phyloP scores from a whole-genome alignment of 2,797 vertebrate genomes.

The Rhynchonycteris naso region DNA sequence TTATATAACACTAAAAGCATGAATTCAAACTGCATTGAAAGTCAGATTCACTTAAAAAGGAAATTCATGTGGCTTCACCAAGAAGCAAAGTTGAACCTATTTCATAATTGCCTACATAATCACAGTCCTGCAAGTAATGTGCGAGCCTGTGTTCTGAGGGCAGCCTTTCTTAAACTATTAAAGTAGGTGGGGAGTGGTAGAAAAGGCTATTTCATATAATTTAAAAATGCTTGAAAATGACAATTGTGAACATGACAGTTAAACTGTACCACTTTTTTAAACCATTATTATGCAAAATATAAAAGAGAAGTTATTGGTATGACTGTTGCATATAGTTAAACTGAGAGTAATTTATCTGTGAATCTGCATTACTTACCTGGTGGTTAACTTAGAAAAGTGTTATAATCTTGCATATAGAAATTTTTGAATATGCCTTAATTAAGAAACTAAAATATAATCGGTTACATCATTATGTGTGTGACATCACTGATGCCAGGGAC shows the following conservation, averaged over 20 bases:
- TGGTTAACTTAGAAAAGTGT: conserved; percentile 78
- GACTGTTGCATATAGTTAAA: conserved; percentile 76
- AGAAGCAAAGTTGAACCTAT: conserved; percentile 85
- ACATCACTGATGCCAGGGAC: conserved; percentile 70
- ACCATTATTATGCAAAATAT: conserved; percentile 81
- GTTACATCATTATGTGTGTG: conserved; percentile 78
- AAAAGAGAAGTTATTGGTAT: conserved; percentile 77
- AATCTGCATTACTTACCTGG: conserved; percentile 80
- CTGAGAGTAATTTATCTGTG: conserved; percentile 78
- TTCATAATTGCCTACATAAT: conserved; percentile 84
- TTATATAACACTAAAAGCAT: conserved; percentile 88
- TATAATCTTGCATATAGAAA: conserved; percentile 81
- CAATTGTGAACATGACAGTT: conserved; percentile 79
- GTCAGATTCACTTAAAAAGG: conserved; percentile 85
- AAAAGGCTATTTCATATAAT: conserved; percentile 84
- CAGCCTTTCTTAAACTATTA: conserved; percentile 80
- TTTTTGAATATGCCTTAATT: conserved; percentile 90
- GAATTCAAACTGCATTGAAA: conserved; percentile 87
- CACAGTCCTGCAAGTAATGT: conserved; percentile 85
- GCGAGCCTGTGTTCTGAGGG: conserved; percentile 73
- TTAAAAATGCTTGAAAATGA: conserved; percentile 84
- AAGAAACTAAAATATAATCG: conserved; percentile 80
- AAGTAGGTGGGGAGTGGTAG: conserved; percentile 39
- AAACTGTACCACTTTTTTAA: conserved; percentile 78
- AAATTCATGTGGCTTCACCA: conserved; percentile 82